A percentile compares a stretch with the other conserved stretches of the same genome.
Conservation (phyloP, 2,888 invertebrate genomes). For the Leptinotarsa peninsularis region DNA sequence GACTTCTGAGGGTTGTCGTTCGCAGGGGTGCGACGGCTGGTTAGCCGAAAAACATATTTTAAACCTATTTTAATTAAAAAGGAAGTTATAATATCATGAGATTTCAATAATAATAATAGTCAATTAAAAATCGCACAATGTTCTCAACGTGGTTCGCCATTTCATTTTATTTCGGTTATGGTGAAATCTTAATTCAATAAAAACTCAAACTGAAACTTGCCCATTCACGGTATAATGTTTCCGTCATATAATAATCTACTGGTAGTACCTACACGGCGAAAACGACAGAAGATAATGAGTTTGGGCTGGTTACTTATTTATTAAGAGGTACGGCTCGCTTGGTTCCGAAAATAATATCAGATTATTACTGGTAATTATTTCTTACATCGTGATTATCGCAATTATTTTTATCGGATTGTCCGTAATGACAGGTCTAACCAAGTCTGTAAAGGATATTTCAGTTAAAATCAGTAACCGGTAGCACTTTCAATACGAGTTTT, state of each 20-base stretch:
- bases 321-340: slow-evolving; percentile 21
- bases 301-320: slow-evolving; percentile 34
- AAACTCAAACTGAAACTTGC: slow-evolving; percentile 32
- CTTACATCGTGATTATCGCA: slow-evolving; percentile 3
- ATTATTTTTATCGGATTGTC: slow-evolving; percentile 11
- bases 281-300: slow-evolving; percentile 35
- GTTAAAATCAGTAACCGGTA: slow-evolving; percentile 9
- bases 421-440: slow-evolving; percentile 1
- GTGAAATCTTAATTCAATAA: slow-evolving; percentile 43
- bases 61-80: background rate
- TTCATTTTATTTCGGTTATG: slow-evolving; percentile 20
- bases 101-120: slow-evolving; percentile 36
- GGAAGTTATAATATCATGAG: slow-evolving; percentile 19
- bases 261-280: slow-evolving; percentile 31
- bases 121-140: slow-evolving; percentile 35
- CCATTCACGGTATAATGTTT: slow-evolving; percentile 34
- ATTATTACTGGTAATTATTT: slow-evolving; percentile 13
- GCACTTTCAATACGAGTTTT: background rate
- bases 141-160: slow-evolving; percentile 28
- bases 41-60: too few species aligned
- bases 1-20: too few species aligned
- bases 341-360: slow-evolving; percentile 10
- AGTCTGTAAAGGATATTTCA: background rate
- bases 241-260: slow-evolving; percentile 37
- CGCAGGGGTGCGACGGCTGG: too few species aligned